A percentile compares a stretch with the other conserved stretches of the same genome.
Conservation (phyloP, 1,140 invertebrate species). For the Caenorhabditis elegans region DNA sequence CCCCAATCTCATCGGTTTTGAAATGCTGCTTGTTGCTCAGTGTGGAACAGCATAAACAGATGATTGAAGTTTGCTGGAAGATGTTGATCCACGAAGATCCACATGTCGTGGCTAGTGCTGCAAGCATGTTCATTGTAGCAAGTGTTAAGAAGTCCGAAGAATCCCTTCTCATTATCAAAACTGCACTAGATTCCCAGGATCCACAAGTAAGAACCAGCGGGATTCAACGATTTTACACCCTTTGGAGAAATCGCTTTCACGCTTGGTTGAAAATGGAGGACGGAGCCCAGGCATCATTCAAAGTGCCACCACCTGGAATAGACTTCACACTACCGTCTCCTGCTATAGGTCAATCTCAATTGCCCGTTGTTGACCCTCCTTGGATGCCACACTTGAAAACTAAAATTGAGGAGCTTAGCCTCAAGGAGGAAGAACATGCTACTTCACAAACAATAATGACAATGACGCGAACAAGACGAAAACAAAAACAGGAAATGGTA, state of each 20-base stretch:
- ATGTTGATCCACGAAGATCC: conserved; percentile 79
- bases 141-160: conserved; percentile 85
- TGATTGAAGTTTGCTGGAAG: conserved; percentile 89
- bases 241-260: conserved; percentile 96
- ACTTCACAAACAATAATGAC: conserved; percentile 87
- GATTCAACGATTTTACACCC: conserved; percentile 73
- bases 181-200: conserved; percentile 80
- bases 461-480: conserved; percentile 94
- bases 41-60: conserved; percentile 83
- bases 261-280: conserved; percentile 99
- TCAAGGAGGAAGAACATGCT: conserved; percentile 96
- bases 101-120: conserved; percentile 71
- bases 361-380: conserved; percentile 88
- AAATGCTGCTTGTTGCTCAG: conserved; percentile 87
- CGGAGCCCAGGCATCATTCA: conserved; percentile 87
- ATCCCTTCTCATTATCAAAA: conserved; percentile 83
- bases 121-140: conserved; percentile 85
- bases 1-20: conserved; percentile 81
- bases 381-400: conserved; percentile 97
- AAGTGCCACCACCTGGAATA: conserved; percentile 91
- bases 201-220: conserved; percentile 77
- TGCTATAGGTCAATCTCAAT: conserved; percentile 72
- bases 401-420: conserved; percentile 96
- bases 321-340: conserved; percentile 98
- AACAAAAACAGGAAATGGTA: conserved; percentile 96